Evolutionary conservation across 2,113 vertebrate species (phyloP).

Genomic region (Calidris pugnax): DNA sequence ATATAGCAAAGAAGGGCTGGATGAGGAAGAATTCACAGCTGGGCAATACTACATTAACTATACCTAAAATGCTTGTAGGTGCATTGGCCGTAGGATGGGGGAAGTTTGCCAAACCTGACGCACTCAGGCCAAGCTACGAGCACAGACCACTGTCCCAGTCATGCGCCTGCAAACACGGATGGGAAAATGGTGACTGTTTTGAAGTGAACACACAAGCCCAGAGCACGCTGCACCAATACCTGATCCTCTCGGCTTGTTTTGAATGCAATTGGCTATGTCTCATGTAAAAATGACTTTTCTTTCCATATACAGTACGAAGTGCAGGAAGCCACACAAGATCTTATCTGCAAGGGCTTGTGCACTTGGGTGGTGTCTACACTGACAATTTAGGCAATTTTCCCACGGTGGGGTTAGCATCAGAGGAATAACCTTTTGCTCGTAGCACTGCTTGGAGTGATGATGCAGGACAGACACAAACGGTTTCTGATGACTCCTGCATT

Average conservation of each 20-base stretch:
- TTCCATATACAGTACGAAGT: not conserved
- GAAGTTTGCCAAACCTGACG: not conserved
- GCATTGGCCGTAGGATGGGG: not conserved
- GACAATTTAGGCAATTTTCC: slow-evolving; percentile 48
- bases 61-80: not conserved
- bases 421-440: not conserved
- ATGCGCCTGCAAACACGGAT: not conserved
- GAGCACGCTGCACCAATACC: not conserved
- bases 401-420: slow-evolving; percentile 21
- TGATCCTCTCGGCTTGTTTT: not conserved
- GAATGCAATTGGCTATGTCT: not conserved
- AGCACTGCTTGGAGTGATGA: not conserved
- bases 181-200: not conserved
- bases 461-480: not conserved
- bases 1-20: not conserved
- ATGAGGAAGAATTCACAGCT: not conserved
- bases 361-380: slow-evolving; percentile 49
- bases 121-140: not conserved
- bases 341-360: slow-evolving; percentile 56
- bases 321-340: slow-evolving; percentile 66
- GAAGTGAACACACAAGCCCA: not conserved
- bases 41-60: not conserved
- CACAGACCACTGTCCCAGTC: not conserved
- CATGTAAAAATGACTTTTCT: slow-evolving; percentile 52
- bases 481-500: slow-evolving; percentile 13